Evolutionary conservation across 2,888 invertebrate species (phyloP).

Genomic region (Campoplex nolae): DNA sequence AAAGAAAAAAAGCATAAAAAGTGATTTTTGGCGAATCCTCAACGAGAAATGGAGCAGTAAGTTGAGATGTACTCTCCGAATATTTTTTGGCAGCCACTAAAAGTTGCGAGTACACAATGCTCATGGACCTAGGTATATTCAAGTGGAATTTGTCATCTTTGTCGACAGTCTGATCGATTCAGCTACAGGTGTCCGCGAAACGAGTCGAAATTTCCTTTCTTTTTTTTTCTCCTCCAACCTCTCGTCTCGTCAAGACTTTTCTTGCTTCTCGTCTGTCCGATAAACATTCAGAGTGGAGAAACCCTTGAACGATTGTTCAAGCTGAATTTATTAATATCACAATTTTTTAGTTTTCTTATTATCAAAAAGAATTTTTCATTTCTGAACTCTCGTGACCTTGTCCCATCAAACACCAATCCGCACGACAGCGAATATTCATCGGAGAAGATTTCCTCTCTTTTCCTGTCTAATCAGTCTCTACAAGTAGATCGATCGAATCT

Average conservation of each 20-base stretch:
- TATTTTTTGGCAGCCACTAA: slow-evolving; percentile 13
- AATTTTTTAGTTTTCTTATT: no score
- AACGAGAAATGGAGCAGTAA: not conserved
- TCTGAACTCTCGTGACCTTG: not conserved
- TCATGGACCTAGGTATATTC: not conserved
- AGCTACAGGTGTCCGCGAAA: slow-evolving; percentile 81
- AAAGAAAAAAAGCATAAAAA: not conserved
- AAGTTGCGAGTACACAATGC: not conserved
- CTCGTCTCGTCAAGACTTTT: not conserved
- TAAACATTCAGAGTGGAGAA: slow-evolving; percentile 36
- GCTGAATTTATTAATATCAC: no score
- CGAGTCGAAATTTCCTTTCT: slow-evolving; percentile 28
- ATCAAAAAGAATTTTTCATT: not conserved
- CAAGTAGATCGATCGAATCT: slow-evolving; percentile 14
- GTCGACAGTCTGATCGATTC: slow-evolving; percentile 76
- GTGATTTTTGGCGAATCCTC: not conserved
- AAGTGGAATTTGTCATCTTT: not conserved
- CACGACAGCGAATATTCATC: not conserved
- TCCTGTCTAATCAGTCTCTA: not conserved
- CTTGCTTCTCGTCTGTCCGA: not conserved
- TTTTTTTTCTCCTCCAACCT: no score
- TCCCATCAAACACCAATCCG: not conserved
- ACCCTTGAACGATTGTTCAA: not conserved
- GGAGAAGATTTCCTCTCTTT: not conserved
- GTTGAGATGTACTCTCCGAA: slow-evolving; percentile 15